Base-by-base conservation (phyloP, 2,113 vertebrate genomes). In the Sebastes schlegelii region DNA sequence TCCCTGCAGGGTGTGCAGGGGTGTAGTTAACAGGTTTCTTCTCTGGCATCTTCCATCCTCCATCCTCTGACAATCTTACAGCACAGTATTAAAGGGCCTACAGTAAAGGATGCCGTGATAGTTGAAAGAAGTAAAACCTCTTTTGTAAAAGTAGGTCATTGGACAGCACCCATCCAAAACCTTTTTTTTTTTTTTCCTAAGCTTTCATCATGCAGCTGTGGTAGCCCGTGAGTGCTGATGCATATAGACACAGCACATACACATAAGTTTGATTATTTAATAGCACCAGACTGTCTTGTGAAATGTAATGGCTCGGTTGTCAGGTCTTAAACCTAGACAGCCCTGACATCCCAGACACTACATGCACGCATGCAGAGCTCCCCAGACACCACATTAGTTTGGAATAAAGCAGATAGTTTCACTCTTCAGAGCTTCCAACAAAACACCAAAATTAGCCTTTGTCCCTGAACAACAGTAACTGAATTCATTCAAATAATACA, bases 81-180 rank as follows among this genome's bases (percentile, higher is more conserved):
- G 26, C 26, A 12, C 42, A 42, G 55, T 6, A 23, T 77, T 43
- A 73, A 26, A 72, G 40, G 42, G 66, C 7, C 14, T 80, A 4
- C 40, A 76, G 74, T 6, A 26, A 26, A 55, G 63, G 77, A 77
- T 87, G 67, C 23, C 4, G 21, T 78, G 69, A 46, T 71, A 64
- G 86, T 83, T 80, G 46, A 83, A 88, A 87, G 75, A 80, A 86
- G 48, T 81, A 93, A 92, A 92, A 88, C 85, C 91, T 91, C 73
- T 85, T 69, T 79, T 40, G 48, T 64, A 90, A 95, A 26, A 93
- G 92, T 95, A 93, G 94, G 94, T 95, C 94, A 94, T 58, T 81
- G 86, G 75, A 84, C 80, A 87, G 79, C 82, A 89, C 60, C 83
- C 81, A 80, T 77, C 84, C 49, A 88, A 86, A 91, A 68, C 80